Conservation (phyloP, 2,113 vertebrate species). For the Chauna torquata region DNA sequence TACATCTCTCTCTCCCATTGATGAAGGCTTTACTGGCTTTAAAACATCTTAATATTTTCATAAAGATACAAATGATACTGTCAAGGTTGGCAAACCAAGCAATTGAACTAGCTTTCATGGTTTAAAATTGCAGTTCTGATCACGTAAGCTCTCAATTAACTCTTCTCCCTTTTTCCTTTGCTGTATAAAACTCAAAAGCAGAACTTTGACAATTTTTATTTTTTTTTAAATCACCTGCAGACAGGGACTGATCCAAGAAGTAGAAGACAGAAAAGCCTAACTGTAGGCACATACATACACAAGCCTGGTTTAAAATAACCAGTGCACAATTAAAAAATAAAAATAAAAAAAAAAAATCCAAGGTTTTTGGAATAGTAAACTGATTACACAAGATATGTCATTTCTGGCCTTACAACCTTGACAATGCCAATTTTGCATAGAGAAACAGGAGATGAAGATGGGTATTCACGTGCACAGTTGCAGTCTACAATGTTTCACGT, state of each 20-base stretch:
- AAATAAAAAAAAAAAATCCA: not conserved
- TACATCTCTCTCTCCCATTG: not conserved
- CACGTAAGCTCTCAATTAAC: conserved; percentile 55
- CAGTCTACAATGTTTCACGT: conserved; percentile 51
- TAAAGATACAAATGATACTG: conserved; percentile 60
- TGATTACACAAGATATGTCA: conserved; percentile 29
- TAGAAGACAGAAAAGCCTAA: conserved; percentile 67
- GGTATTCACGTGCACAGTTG: conserved; percentile 52
- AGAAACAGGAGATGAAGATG: conserved; percentile 26
- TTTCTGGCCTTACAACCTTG: conserved; percentile 80
- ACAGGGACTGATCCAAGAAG: conserved; percentile 67
- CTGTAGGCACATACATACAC: conserved; percentile 18
- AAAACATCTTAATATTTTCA: not conserved
- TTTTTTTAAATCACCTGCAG: conserved; percentile 48
- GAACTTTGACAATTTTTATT: conserved; percentile 61
- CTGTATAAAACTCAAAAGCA: conserved; percentile 65
- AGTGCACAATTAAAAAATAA: not conserved
- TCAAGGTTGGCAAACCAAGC: conserved; percentile 81
- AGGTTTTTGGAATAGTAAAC: not conserved
- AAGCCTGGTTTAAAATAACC: not conserved
- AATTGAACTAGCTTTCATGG: conserved; percentile 70
- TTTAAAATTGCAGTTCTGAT: conserved; percentile 63
- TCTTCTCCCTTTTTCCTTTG: conserved; percentile 65
- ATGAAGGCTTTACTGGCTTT: not conserved
- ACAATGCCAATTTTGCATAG: conserved; percentile 57